Evolutionary conservation across 2,113 vertebrate genomes (phyloP), one percentile per base, ranked within the genome.

Genomic region (Colossoma macropomum): DNA sequence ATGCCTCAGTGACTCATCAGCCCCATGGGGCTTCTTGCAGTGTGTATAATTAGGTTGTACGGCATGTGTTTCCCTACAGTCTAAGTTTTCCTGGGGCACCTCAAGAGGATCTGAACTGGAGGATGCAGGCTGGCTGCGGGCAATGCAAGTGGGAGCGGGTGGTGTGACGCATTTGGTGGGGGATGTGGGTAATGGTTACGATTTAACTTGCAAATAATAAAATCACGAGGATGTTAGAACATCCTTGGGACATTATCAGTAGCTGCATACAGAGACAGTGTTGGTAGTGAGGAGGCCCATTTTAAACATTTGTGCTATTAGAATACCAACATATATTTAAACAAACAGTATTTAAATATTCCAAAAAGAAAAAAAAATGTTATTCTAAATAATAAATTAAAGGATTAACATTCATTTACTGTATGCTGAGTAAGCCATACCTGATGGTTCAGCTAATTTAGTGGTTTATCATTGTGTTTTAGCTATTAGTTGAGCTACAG

Each of bases 1-100:
- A 41, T 28, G 32, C 50, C 52, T 50, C 12, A 0, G 19, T 81
- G 68, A 81, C 79, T 81, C 68, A 81, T 48, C 69, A 34, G 12
- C 56, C 62, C 17, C 41, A 63, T 32, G 62, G 1, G 59, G 32
- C 32, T 80, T 25, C n/a, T 62, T 30, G 25, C 0, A 21, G 70
- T 72, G 70, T 25, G 70, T 50, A 27, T 72, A 50, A 74, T 72
- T 80, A 62, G 78, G 50, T 5, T 15, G n/a, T 6, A 23, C 28
- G 30, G 62, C 23, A 30, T 41, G 66, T n/a, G 15, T 17, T 68
- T 16, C n/a, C 66, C 50, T 80, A 52, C 13, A n/a, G 2, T 71
- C 50, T 52, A 50, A 8, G 48, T 52, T 52, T 17, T 17, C n/a
- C 54, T 68, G 9, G 66, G 27, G 69, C 27, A 12, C 19, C 30